Base-by-base conservation (phyloP, 2,797 vertebrate genomes). In the Vultur gryphus region DNA sequence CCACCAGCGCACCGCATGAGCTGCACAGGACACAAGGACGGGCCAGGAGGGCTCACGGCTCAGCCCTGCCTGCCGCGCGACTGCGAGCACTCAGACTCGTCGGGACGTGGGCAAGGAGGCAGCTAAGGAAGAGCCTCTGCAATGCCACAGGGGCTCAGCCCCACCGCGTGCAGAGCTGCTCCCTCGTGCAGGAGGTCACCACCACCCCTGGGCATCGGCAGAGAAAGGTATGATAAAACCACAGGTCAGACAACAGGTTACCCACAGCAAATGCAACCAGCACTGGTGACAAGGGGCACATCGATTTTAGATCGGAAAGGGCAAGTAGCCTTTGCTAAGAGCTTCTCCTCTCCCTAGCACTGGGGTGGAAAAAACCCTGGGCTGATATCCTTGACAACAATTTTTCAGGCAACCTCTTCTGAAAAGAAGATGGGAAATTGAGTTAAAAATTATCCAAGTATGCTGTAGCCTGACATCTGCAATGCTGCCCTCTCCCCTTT, bases 21-120 rank as follows among this genome's bases (percentile, higher is more conserved):
- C n/a, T 33, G 21, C 35, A 5, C 0, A 1, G 49, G 28, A 44
- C 24, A 16, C 24, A 20, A 0, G 5, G 62, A 51, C 1, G 7
- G 39, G 39, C 23, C 37, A 58, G 49, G 39, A 35, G 14, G 33
- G 44, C 25, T 44, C 23, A 6, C 0, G 21, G 31, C 11, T 82
- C 15, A 12, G 10, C 20, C 41, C 20, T 46, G 37, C 33, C 71
- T 3, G 7, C 35, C 0, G 2, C 8, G 6, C 0, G 1, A 7
- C 51, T 41, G 55, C 0, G 1, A 82, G 48, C 21, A 20, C 46
- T 61, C 20, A 7, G 59, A 4, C 19, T 57, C 2, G 0, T 28
- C 7, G 5, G 26, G n/a, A 37, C 7, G 15, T 2, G 31, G 10
- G 51, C 5, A 11, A 73, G 26, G 24, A 81, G 37, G 29, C 44